Percentiles rank a stretch among this genome's conserved stretches.
These are phyloP conservation scores for Tipula confusa DNA, from an alignment of 2,888 invertebrate genomes.

Conservation along the genomic window DNA sequence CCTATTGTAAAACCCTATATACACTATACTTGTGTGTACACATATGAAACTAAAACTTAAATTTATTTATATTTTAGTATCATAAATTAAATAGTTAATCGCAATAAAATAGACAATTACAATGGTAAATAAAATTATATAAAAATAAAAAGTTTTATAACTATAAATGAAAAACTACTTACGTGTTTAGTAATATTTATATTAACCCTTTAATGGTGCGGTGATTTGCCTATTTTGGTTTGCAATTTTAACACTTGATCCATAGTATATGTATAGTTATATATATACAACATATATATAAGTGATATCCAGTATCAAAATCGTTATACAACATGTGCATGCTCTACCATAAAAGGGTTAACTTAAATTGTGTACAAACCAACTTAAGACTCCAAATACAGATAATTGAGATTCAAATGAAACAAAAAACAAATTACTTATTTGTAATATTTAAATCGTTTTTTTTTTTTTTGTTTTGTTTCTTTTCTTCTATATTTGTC, in stretches of 20 bases:
- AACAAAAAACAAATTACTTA: conserved; percentile 16
- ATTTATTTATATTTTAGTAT: not conserved
- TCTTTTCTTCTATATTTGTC: conserved; percentile 12
- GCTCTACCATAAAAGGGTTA: conserved; percentile 25
- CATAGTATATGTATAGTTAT: too few relatives aligned
- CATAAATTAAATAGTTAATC: conserved; percentile 9
- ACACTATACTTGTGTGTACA: too few relatives aligned
- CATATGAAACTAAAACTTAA: too few relatives aligned
- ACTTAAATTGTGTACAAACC: not conserved
- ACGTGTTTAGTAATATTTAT: not conserved
- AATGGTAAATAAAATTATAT: conserved; percentile 7
- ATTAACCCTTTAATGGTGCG: conserved; percentile 9
- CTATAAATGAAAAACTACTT: not conserved
- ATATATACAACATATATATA: not conserved
- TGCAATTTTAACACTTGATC: not conserved
- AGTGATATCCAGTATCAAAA: too few relatives aligned
- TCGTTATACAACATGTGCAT: not conserved
- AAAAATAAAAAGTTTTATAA: not conserved
- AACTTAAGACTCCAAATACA: conserved; percentile 4
- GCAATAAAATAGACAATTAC: conserved; percentile 20
- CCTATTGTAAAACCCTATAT: too few relatives aligned
- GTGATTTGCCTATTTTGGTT: conserved; percentile 25
- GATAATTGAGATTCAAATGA: conserved; percentile 25
- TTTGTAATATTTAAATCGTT: conserved; percentile 9
- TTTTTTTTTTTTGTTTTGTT: too few relatives aligned